phyloP scores from a whole-genome alignment of 1,140 invertebrate genomes.

The Steinernema feltiae region DNA sequence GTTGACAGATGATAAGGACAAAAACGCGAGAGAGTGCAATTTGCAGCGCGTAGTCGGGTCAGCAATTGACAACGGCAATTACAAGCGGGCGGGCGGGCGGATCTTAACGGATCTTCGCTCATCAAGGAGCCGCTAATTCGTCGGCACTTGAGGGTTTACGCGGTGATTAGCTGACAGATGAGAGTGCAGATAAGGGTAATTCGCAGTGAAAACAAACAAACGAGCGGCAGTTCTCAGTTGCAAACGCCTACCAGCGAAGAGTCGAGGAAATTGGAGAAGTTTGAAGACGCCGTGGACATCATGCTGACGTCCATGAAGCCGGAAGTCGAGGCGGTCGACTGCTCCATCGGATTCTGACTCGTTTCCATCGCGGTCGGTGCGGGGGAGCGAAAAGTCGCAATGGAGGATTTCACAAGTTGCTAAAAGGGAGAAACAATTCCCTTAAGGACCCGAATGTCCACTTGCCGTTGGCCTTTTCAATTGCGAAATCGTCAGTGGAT shows the following conservation, averaged over 20 bases:
- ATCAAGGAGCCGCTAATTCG: too few species aligned
- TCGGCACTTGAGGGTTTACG: too few species aligned
- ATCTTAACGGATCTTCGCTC: background rate
- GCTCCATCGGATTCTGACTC: background rate
- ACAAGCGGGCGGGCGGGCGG: background rate
- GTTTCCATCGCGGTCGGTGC: background rate
- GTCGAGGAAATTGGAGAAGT: background rate
- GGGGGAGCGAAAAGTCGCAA: background rate
- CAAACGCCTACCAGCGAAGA: background rate
- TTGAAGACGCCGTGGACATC: background rate
- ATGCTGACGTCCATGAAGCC: conserved; percentile 4
- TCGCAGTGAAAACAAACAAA: too few species aligned
- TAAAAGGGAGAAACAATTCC: background rate
- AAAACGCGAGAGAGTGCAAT: background rate
- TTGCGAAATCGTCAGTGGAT: conserved; percentile 8
- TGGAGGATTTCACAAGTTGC: background rate
- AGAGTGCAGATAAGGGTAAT: too few species aligned
- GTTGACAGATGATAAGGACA: background rate
- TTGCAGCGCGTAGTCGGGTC: background rate
- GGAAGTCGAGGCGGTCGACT: background rate
- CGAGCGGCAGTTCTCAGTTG: too few species aligned
- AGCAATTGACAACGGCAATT: background rate
- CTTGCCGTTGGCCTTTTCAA: conserved; percentile 5
- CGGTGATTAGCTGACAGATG: too few species aligned
- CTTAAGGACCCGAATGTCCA: background rate